Base-by-base conservation (phyloP, 2,113 vertebrate genomes). In the Poeciliopsis retropinna region DNA sequence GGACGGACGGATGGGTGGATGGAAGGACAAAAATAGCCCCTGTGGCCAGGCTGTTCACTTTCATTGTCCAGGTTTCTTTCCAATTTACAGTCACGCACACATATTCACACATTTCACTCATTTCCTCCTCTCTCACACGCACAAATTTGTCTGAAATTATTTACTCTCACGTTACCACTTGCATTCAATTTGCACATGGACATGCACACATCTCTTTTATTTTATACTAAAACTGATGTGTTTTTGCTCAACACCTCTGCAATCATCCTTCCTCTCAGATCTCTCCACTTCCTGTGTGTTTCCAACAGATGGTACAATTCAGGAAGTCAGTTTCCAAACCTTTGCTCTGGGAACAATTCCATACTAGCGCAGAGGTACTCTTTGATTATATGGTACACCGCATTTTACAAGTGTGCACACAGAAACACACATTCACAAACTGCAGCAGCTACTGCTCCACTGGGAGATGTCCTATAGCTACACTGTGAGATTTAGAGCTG, bases 61-160 rank as follows among this genome's bases (percentile, higher is more conserved):
- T 83, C 85, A 91, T 91, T 90, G 85, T 84, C 92, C 76, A 84
- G 88, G 87, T 89, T 70, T 79, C 79, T 80, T 82, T 91, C 88
- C 85, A 91, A 88, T 91, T 91, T 86, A 77, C 73, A 77, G 64
- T 44, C 73, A 47, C 37, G 57, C 66, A 67, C 70, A 69, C 64
- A 32, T n/a, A 67, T 47, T 60, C 67, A 81, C 71, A 61, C 75
- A 65, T 25, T 66, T 65, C 75, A 68, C 64, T 70, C 47, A 57
- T 29, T 54, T 62, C 25, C 13, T 31, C 60, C 54, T 82, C 70
- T 32, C 30, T 61, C 61, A 41, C 51, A 70, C 37, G 76, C 62
- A 64, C 61, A 63, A 28, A 28, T 37, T 37, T 37, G 34, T 37
- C 34, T 37, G 34, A 54, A 62, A 62, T 62, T 14, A 22, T 31